Percentiles rank a stretch among this genome's conserved stretches.
Conservation (phyloP, 2,797 vertebrate genomes). For the Trachurus trachurus region DNA sequence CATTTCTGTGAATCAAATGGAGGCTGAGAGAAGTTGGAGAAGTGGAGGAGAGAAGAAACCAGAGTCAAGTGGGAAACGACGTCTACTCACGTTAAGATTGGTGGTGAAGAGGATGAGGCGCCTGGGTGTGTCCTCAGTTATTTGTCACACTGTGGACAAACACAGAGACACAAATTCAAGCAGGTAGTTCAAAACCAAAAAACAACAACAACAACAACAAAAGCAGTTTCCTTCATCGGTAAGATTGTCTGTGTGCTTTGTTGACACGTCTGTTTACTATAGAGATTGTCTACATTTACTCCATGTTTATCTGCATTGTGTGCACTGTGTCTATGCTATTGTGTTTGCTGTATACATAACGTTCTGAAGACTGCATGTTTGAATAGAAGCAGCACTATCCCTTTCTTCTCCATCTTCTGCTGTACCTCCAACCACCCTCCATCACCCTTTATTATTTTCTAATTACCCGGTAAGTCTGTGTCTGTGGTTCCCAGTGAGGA, state of each 20-base stretch:
- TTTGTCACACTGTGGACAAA: slow-evolving; percentile 33
- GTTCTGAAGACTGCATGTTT: background rate
- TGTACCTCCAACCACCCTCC: background rate
- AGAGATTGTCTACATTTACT: background rate
- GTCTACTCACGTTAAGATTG: slow-evolving; percentile 47
- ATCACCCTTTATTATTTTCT: background rate
- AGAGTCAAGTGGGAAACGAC: background rate
- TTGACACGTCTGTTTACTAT: background rate
- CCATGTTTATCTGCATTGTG: background rate
- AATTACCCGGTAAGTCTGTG: background rate
- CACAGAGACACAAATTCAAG: slow-evolving; percentile 4
- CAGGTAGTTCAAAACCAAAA: background rate
- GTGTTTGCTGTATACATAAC: background rate
- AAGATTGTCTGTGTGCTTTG: background rate
- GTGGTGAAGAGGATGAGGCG: background rate
- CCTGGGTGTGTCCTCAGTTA: slow-evolving; percentile 30
- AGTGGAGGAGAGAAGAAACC: background rate
- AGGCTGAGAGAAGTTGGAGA: background rate
- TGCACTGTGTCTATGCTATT: background rate
- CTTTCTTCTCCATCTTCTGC: background rate
- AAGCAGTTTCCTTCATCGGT: background rate
- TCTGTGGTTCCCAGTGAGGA: background rate
- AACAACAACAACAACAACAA: background rate
- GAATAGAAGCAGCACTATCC: background rate
- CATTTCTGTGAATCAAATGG: background rate